These are phyloP conservation scores for Choloepus didactylus DNA, from an alignment of 2,797 vertebrate genomes.

Conservation along the genomic window DNA sequence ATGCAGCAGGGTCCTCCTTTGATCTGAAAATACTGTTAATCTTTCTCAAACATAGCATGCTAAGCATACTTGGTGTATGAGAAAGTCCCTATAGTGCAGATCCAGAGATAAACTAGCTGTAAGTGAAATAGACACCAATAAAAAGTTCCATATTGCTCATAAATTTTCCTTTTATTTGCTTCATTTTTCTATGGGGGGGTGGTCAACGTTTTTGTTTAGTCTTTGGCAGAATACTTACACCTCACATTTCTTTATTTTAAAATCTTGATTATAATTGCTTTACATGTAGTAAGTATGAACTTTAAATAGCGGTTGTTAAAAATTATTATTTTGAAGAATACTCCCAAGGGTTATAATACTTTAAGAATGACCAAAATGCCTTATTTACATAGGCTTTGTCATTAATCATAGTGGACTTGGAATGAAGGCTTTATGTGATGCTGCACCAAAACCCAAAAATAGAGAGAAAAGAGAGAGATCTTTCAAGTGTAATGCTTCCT, in stretches of 20 bases:
- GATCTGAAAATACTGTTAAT: slow-evolving; percentile 93
- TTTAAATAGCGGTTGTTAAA: slow-evolving; percentile 38
- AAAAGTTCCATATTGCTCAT: slow-evolving; percentile 73
- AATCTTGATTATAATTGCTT: not conserved
- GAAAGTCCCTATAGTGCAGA: slow-evolving; percentile 80
- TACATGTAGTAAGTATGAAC: not conserved
- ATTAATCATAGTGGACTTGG: slow-evolving; percentile 76
- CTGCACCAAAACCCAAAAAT: not conserved
- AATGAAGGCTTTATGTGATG: slow-evolving; percentile 85
- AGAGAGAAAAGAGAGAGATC: slow-evolving; percentile 40
- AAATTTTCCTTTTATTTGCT: slow-evolving; percentile 70
- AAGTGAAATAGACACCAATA: slow-evolving; percentile 73
- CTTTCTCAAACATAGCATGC: slow-evolving; percentile 88
- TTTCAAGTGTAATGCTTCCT: slow-evolving; percentile 73
- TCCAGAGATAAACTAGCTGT: slow-evolving; percentile 77
- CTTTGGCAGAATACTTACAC: not conserved
- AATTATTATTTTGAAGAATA: slow-evolving; percentile 66
- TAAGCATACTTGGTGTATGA: slow-evolving; percentile 87
- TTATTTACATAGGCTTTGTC: slow-evolving; percentile 82
- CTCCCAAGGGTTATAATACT: slow-evolving; percentile 66
- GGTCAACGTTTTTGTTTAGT: not conserved
- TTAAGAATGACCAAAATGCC: slow-evolving; percentile 55
- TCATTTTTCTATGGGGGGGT: not conserved
- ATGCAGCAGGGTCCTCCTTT: slow-evolving; percentile 93
- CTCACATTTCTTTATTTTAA: not conserved